These are phyloP conservation scores for Melinaea menophilus DNA, from an alignment of 2,888 invertebrate species.

Conservation along the genomic window DNA sequence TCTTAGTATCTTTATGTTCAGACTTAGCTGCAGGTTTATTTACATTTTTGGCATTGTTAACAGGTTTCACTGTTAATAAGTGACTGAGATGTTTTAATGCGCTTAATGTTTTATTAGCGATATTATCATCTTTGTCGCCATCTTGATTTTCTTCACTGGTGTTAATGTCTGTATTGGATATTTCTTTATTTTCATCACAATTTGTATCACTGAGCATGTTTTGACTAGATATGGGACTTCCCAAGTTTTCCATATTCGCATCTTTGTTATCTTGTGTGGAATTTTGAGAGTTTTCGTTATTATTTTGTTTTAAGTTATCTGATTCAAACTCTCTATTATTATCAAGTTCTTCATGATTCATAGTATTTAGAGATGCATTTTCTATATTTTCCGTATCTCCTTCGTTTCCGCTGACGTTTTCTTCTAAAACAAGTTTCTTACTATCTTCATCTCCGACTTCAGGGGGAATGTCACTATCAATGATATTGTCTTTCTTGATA, in stretches of 20 bases:
- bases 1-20: slow-evolving; percentile 2
- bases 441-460: too few relatives aligned
- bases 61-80: slow-evolving; percentile 54
- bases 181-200: slow-evolving; percentile 13
- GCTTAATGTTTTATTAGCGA: slow-evolving; percentile 38
- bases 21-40: slow-evolving; percentile 12
- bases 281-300: slow-evolving; percentile 11
- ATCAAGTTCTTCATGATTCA: too few relatives aligned
- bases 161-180: slow-evolving; percentile 4
- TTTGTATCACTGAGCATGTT: too few relatives aligned
- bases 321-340: too few relatives aligned
- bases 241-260: slow-evolving; percentile 9
- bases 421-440: too few relatives aligned
- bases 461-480: too few relatives aligned
- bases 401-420: too few relatives aligned
- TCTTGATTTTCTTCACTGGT: not conserved
- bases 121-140: slow-evolving; percentile 21
- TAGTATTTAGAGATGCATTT: too few relatives aligned
- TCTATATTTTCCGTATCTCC: too few relatives aligned
- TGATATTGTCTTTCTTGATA: too few relatives aligned
- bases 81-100: slow-evolving; percentile 56
- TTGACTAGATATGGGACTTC: too few relatives aligned
- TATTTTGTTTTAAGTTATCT: not conserved
- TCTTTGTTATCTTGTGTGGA: slow-evolving; percentile 14
- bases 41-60: slow-evolving; percentile 34